Evolutionary conservation across 2,113 vertebrate species (phyloP).

Genomic region (Tragelaphus scriptus): DNA sequence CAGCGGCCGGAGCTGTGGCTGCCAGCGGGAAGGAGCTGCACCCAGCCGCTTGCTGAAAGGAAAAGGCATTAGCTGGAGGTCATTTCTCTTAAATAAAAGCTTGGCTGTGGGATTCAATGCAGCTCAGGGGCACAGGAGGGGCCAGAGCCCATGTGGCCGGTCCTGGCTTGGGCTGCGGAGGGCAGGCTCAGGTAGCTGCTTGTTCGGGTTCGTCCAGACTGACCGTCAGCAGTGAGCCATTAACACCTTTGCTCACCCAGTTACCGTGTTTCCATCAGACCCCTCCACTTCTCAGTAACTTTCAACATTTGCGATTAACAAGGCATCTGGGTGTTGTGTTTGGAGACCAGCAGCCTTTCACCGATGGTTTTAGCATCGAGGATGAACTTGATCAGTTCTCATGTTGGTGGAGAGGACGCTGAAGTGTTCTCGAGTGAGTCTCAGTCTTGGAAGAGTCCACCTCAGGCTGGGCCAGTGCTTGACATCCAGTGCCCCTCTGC

Average conservation of each 20-base stretch:
- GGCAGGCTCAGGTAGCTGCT: not conserved
- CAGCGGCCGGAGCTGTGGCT: not conserved
- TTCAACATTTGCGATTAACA: not conserved
- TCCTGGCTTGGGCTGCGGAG: not conserved
- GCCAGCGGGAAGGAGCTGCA: not conserved
- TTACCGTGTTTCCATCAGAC: not conserved
- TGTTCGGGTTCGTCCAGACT: accelerated
- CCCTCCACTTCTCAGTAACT: not conserved
- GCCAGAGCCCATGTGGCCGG: not conserved
- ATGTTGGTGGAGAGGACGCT: not conserved
- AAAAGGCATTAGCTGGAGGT: not conserved
- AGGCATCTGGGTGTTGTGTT: not conserved
- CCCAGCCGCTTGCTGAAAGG: not conserved
- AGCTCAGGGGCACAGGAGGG: not conserved
- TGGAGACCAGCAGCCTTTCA: not conserved
- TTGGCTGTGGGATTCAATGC: not conserved
- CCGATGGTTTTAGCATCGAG: accelerated
- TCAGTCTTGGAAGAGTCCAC: not conserved
- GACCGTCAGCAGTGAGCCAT: accelerated
- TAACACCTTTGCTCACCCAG: not conserved
- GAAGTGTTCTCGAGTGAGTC: not conserved
- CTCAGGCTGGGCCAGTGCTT: not conserved
- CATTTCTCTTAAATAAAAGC: not conserved
- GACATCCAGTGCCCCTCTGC: not conserved
- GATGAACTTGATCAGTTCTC: not conserved